phyloP scores from a whole-genome alignment of 2,113 vertebrate species.

The Equus quagga region DNA sequence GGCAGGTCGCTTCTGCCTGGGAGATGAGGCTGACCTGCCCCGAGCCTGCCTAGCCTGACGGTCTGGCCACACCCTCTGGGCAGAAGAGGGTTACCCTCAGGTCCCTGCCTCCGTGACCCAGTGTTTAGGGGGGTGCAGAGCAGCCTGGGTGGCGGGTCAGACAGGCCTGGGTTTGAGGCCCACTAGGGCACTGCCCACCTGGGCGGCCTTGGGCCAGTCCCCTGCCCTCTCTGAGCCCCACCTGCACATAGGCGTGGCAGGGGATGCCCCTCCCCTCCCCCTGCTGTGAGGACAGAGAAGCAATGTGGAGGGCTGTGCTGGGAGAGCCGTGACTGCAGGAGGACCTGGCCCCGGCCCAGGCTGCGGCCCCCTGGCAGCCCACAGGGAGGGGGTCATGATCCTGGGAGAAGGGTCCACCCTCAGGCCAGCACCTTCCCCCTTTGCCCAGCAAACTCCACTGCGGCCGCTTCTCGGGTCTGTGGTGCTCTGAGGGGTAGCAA shows the following conservation, averaged over 20 bases:
- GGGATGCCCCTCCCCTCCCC: background rate
- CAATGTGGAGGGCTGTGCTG: accelerated
- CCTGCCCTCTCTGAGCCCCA: background rate
- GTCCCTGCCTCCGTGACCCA: background rate
- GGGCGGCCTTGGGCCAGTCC: background rate
- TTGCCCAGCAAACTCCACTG: background rate
- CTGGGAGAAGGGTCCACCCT: accelerated
- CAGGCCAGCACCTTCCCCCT: background rate
- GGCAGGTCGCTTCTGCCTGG: background rate
- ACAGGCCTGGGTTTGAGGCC: background rate
- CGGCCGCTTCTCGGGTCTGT: background rate
- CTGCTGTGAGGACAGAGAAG: background rate
- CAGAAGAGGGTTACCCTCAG: too few relatives aligned
- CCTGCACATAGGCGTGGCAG: too few relatives aligned
- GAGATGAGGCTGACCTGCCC: background rate
- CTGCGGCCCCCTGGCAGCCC: background rate
- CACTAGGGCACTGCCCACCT: background rate
- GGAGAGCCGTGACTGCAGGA: background rate
- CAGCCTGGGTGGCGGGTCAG: background rate
- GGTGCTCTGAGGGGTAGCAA: accelerated
- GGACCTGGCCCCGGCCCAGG: accelerated
- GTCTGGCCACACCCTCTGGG: background rate
- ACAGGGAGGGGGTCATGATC: too few relatives aligned
- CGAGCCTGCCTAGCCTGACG: background rate
- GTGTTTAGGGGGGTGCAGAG: background rate